Evolutionary conservation across 2,888 invertebrate species (phyloP).

Genomic region (Phaedon cochleariae): DNA sequence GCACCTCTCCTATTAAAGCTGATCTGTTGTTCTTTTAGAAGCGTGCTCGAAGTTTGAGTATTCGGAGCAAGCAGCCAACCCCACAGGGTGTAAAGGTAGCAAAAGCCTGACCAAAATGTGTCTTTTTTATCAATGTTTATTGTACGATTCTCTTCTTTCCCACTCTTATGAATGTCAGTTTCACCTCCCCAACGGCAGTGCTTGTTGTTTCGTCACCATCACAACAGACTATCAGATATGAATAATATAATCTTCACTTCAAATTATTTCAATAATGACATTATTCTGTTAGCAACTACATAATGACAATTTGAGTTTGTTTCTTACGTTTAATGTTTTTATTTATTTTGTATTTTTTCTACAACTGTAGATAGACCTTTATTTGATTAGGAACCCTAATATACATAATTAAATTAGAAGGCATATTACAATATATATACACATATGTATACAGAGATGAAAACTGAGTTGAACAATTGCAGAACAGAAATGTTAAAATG

Average conservation of each 20-base stretch:
- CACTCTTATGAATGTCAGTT: conserved; percentile 22
- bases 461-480: too few relatives aligned
- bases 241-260: background rate
- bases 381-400: too few relatives aligned
- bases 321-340: too few relatives aligned
- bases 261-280: background rate
- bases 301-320: too few relatives aligned
- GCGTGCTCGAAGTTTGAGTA: conserved; percentile 67
- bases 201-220: conserved; percentile 20
- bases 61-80: conserved; percentile 65
- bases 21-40: conserved; percentile 62
- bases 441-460: too few relatives aligned
- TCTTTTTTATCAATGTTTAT: conserved; percentile 28
- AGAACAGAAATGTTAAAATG: too few relatives aligned
- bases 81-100: conserved; percentile 68
- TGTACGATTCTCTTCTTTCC: conserved; percentile 26
- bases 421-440: too few relatives aligned
- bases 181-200: conserved; percentile 16
- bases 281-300: too few relatives aligned
- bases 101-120: conserved; percentile 38
- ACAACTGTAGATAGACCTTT: too few relatives aligned
- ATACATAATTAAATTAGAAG: too few relatives aligned
- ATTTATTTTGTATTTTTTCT: too few relatives aligned
- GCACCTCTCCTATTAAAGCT: conserved; percentile 23
- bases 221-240: conserved; percentile 17